Evolutionary conservation across 1,140 invertebrate genomes (phyloP).

Genomic region (Zaprionus taronus): DNA sequence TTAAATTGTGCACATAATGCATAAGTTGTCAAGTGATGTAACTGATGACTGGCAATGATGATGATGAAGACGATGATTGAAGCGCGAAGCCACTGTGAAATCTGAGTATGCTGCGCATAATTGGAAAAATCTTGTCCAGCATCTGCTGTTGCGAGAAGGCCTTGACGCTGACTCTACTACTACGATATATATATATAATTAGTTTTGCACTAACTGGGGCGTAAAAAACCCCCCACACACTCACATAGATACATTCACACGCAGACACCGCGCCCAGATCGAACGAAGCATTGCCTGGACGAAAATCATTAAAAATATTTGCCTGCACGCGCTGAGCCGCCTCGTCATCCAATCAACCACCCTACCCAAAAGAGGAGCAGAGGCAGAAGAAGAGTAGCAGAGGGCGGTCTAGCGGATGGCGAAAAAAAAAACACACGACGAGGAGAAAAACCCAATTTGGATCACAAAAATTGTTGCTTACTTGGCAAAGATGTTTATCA

Average conservation of each 20-base stretch:
- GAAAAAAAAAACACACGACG: slow-evolving; percentile 19
- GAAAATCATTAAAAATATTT: slow-evolving; percentile 82
- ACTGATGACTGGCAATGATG: slow-evolving; percentile 24
- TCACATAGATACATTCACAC: slow-evolving; percentile 33
- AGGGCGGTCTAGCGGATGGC: neutral
- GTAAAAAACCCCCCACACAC: slow-evolving; percentile 43
- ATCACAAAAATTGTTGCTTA: slow-evolving; percentile 84
- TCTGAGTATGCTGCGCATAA: slow-evolving; percentile 26
- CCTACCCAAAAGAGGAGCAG: slow-evolving; percentile 31
- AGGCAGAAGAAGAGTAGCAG: slow-evolving; percentile 10
- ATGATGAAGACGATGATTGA: neutral
- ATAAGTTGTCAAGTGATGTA: slow-evolving; percentile 35
- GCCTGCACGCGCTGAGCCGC: slow-evolving; percentile 77
- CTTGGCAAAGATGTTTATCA: slow-evolving; percentile 84
- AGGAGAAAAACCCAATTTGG: slow-evolving; percentile 73
- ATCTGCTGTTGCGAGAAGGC: slow-evolving; percentile 4
- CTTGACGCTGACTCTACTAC: neutral
- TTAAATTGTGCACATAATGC: slow-evolving; percentile 46
- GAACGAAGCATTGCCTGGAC: slow-evolving; percentile 63
- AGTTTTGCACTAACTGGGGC: slow-evolving; percentile 79
- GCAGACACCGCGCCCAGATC: slow-evolving; percentile 49
- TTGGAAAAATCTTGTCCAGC: slow-evolving; percentile 42
- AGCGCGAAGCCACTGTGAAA: slow-evolving; percentile 26
- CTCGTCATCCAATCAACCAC: slow-evolving; percentile 78
- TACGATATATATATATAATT: slow-evolving; percentile 60